Base-by-base conservation (phyloP, 2,797 vertebrate genomes). In the Garrulus glandarius region DNA sequence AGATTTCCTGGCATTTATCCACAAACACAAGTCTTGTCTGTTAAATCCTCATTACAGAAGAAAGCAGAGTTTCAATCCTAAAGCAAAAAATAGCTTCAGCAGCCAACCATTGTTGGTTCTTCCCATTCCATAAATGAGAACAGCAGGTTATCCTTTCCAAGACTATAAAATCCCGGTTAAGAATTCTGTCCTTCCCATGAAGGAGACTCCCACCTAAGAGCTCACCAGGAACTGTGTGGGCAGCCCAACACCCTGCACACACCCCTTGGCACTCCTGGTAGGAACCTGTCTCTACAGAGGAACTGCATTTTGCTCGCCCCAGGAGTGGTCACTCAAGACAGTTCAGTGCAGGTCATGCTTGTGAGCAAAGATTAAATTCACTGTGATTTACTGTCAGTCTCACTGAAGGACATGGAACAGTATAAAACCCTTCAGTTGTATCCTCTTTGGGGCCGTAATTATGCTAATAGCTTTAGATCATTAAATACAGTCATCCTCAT, bases 1-100 rank as follows among this genome's bases (percentile, higher is more conserved):
- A 87, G 65, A 91, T 76, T 87, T 84, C 43, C 47, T 94, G 93
- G 93, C 92, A 91, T 93, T 85, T 87, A 65, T 74, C 94, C 7
- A 23, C 83, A 49, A 84, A 86, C 61, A 60, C 41, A 34, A 94
- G 41, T 61, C 87, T 59, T 93, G 61, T 53, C 92, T 87, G 61
- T 80, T 97, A 95, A 95, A 93, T 83, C 57, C 71, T 92, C 69
- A 55, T 77, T 87, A 63, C 36, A 82, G 47, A 17, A 79, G 21
- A 93, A 89, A 75, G 15, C 36, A 78, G 27, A 43, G 57, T 93
- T 86, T 57, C 75, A 72, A 89, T 78, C 63, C 57, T 64, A 74
- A 92, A 89, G 67, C 49, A 18, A 50, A 86, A 94, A 87, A 61
- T 2, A 80, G 23, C 36, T 83, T 87, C 64, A 68, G 56, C 82